These are phyloP conservation scores for Bergia puertoricense DNA, from an alignment of 92 coral and sea anemone genomes.

Conservation along the genomic window DNA sequence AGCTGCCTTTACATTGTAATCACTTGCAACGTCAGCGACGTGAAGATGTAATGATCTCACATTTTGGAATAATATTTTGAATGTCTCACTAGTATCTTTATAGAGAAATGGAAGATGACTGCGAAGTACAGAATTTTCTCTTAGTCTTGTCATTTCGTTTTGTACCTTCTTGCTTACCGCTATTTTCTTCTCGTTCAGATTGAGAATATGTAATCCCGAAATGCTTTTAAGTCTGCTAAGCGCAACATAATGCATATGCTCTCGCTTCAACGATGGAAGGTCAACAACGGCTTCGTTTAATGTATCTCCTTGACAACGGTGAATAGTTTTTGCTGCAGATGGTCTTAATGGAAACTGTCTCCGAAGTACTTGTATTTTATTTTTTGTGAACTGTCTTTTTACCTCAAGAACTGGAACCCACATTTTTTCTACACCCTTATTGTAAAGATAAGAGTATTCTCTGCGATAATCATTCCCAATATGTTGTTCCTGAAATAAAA, in stretches of 20 bases:
- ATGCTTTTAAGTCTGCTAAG: slow-evolving; percentile 68
- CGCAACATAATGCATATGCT: slow-evolving; percentile 75
- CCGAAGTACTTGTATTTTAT: slow-evolving; percentile 47
- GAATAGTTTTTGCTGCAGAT: slow-evolving; percentile 75
- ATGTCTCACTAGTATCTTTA: slow-evolving; percentile 21
- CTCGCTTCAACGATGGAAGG: slow-evolving; percentile 57
- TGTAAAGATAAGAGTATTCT: slow-evolving; percentile 54
- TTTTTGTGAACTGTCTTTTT: slow-evolving; percentile 57
- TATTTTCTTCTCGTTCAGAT: slow-evolving; percentile 69
- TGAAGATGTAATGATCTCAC: slow-evolving; percentile 60
- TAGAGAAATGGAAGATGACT: slow-evolving; percentile 24
- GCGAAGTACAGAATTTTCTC: slow-evolving; percentile 44
- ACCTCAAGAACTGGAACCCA: slow-evolving; percentile 71
- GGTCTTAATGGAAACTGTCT: slow-evolving; percentile 71
- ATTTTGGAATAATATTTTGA: slow-evolving; percentile 47
- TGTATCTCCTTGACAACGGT: slow-evolving; percentile 77
- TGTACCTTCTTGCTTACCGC: slow-evolving; percentile 61
- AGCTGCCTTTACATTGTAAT: slow-evolving; percentile 53
- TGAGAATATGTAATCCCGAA: slow-evolving; percentile 59
- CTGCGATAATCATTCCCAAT: slow-evolving; percentile 55
- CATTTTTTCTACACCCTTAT: slow-evolving; percentile 18
- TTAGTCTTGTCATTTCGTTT: slow-evolving; percentile 73
- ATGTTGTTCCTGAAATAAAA: slow-evolving; percentile 44
- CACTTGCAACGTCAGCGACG: slow-evolving; percentile 57
- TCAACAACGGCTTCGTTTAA: slow-evolving; percentile 72